Conservation (phyloP, 1,140 invertebrate genomes). For the Venturia canescens region DNA sequence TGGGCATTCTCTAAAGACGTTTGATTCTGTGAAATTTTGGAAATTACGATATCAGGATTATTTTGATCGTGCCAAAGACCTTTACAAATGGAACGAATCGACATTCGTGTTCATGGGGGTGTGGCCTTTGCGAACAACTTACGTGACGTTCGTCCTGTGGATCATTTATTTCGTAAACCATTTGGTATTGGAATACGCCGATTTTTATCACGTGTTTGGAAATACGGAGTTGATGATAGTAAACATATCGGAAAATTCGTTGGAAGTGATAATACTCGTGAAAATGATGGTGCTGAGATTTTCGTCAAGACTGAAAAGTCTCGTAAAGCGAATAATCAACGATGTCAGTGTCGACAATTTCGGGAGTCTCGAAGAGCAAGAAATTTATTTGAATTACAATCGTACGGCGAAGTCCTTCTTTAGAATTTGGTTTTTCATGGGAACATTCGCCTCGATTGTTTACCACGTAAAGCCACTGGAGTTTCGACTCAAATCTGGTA, state of each 20-base stretch:
- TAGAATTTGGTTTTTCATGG: conserved; percentile 20
- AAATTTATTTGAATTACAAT: conserved; percentile 53
- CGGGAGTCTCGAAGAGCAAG: neutral
- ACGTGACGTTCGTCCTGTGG: conserved; percentile 30
- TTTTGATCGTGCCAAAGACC: conserved; percentile 39
- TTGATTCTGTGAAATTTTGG: neutral
- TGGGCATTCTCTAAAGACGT: too few relatives aligned
- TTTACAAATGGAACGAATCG: conserved; percentile 45
- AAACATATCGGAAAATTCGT: conserved; percentile 43
- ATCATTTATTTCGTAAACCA: conserved; percentile 35
- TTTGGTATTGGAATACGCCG: conserved; percentile 22
- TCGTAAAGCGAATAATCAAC: conserved; percentile 21
- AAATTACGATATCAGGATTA: conserved; percentile 21
- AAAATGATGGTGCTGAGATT: conserved; percentile 45
- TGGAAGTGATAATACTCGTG: conserved; percentile 40
- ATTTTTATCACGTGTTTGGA: conserved; percentile 36
- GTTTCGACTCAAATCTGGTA: conserved; percentile 35
- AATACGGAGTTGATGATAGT: conserved; percentile 41
- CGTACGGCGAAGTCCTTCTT: conserved; percentile 34
- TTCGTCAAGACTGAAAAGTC: conserved; percentile 7
- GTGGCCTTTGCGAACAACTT: conserved; percentile 42
- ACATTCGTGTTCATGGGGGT: conserved; percentile 34
- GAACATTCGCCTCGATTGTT: conserved; percentile 22
- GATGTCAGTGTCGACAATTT: conserved; percentile 16
- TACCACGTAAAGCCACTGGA: conserved; percentile 44